Base-by-base conservation (phyloP, 2,797 vertebrate species). In the Numenius phaeopus region DNA sequence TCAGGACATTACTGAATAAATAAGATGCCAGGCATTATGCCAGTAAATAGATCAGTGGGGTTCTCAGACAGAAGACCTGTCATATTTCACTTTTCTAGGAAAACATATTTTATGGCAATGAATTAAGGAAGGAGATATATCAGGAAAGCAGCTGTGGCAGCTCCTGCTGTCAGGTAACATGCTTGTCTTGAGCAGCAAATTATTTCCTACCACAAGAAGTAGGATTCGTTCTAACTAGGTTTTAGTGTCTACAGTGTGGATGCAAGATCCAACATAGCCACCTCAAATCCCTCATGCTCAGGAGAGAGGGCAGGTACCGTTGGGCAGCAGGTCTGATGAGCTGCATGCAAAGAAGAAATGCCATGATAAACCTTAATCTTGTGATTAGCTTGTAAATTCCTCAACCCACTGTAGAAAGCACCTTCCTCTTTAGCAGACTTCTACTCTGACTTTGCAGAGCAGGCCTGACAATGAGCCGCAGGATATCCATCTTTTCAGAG, bases 231-330 rank as follows among this genome's bases (percentile, higher is more conserved):
- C 80, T 77, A 10, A 22, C 55, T n/a, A 69, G 21, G 32, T 62
- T 85, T 65, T 2, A 17, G 9, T 47, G 54, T 34, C 34, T 47
- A 8, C 0, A 1, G 30, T 54, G 50, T 5, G 11, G 49, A 15
- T 0, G 2, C 5, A 47, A 59, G 49, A 69, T 46, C 23, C 67
- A 49, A 0, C 0, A 0, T 13, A 29, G 16, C 30, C 30, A 8
- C 44, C 50, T 49, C 1, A 4, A 40, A 29, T 24, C 29, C 30
- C 20, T 81, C 0, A 0, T 55, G 47, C 34, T 46, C 27, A 10
- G 50, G 75, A 73, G 46, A 14, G 37, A 39, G 11, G 27, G n/a
- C 59, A 69, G 46, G 30, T 39, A 6, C 24, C 1, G 5, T 24
- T 59, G 52, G 46, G 65, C 50, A 82, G 39, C 37, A 24, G 65